phyloP scores from a whole-genome alignment of 2,113 vertebrate species.

The Hystrix brachyura region DNA sequence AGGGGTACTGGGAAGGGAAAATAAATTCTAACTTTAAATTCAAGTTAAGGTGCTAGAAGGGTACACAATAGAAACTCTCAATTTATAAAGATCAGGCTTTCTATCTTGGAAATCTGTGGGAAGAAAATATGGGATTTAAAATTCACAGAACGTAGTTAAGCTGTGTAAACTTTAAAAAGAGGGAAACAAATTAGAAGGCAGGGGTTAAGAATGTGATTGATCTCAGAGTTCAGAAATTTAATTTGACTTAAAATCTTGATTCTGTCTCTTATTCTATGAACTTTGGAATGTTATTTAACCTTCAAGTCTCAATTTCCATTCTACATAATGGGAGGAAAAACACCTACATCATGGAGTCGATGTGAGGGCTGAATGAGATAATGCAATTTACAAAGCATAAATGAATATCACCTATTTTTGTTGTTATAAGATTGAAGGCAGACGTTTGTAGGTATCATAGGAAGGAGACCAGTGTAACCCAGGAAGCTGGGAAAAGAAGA shows the following conservation, averaged over 20 bases:
- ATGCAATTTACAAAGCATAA: not conserved
- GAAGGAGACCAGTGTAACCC: not conserved
- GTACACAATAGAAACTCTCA: not conserved
- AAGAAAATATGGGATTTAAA: not conserved
- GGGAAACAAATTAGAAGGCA: not conserved
- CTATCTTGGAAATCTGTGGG: not conserved
- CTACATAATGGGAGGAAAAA: not conserved
- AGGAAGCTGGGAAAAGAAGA: not conserved
- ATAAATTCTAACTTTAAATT: constrained; percentile 50
- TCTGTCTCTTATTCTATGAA: not conserved
- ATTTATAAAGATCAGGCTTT: not conserved
- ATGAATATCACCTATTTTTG: not conserved
- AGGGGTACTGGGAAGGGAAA: not conserved
- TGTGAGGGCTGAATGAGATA: not conserved
- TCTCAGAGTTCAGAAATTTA: not conserved
- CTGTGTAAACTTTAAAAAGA: not conserved
- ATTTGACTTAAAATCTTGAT: not conserved
- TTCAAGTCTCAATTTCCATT: not conserved
- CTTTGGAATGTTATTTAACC: not conserved
- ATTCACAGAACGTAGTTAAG: not conserved
- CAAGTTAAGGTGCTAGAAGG: not conserved
- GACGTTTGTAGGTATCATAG: not conserved
- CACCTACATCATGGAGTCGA: not conserved
- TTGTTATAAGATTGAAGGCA: not conserved
- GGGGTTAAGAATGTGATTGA: not conserved